Evolutionary conservation across 2,797 vertebrate genomes (phyloP).

Genomic region (Esox masquinongy): DNA sequence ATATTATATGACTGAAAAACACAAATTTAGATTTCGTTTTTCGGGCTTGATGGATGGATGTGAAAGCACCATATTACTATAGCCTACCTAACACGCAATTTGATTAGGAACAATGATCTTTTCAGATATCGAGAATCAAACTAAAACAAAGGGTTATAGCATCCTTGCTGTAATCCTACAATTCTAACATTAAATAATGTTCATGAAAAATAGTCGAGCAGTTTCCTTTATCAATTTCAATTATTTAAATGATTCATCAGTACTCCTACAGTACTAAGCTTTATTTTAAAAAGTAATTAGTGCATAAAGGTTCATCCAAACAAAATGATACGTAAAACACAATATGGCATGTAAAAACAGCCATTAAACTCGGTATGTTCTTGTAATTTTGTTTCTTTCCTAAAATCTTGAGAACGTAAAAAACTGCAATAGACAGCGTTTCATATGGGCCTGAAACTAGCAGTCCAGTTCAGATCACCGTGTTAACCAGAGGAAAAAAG

Average conservation of each 20-base stretch:
- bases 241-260: not conserved
- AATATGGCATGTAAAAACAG: not conserved
- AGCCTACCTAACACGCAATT: not conserved
- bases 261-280: not conserved
- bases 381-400: not conserved
- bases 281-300: not conserved
- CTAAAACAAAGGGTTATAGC: not conserved
- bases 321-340: not conserved
- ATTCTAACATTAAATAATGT: not conserved
- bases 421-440: not conserved
- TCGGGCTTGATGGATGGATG: not conserved
- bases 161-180: not conserved
- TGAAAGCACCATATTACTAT: not conserved
- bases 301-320: not conserved
- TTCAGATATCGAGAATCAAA: not conserved
- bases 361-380: not conserved
- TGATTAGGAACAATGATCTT: conserved; percentile 29
- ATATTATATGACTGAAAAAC: not conserved
- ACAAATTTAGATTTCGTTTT: not conserved
- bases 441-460: not conserved
- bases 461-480: conserved; percentile 4
- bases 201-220: not conserved
- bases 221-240: not conserved
- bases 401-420: not conserved
- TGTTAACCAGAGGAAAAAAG: conserved; percentile 35